Conservation (phyloP, 2,797 vertebrate genomes). For the Periparus ater region DNA sequence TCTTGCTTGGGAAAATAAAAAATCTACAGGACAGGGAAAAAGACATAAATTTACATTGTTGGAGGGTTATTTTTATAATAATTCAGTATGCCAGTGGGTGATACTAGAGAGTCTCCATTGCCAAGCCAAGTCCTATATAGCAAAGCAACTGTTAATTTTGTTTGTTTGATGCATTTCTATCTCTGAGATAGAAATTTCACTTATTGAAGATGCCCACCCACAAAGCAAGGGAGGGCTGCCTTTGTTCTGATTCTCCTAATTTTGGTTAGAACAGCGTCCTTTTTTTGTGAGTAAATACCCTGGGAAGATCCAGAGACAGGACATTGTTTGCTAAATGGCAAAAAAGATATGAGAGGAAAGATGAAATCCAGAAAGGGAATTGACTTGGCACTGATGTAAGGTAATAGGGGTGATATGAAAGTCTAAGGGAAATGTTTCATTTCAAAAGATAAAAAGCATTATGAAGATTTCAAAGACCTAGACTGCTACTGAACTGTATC, state of each 20-base stretch:
- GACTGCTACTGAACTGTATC: constrained; percentile 1
- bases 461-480: constrained; percentile 53
- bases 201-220: not conserved
- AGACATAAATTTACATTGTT: not conserved
- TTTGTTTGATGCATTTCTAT: not conserved
- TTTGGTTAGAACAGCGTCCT: not conserved
- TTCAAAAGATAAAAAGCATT: constrained; percentile 51
- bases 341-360: not conserved
- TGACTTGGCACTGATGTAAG: not conserved
- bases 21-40: not conserved
- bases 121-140: not conserved
- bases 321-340: constrained; percentile 11
- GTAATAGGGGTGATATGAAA: constrained; percentile 33
- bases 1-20: not conserved
- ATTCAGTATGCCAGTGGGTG: not conserved
- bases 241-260: not conserved
- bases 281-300: not conserved
- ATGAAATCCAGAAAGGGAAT: constrained; percentile 46
- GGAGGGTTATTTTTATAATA: not conserved
- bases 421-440: constrained; percentile 48
- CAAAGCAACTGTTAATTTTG: not conserved
- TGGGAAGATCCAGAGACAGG: not conserved
- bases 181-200: not conserved
- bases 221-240: not conserved
- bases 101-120: not conserved